Evolutionary conservation across 1,140 invertebrate genomes (phyloP).

Genomic region (Brachionus rotundiformis): DNA sequence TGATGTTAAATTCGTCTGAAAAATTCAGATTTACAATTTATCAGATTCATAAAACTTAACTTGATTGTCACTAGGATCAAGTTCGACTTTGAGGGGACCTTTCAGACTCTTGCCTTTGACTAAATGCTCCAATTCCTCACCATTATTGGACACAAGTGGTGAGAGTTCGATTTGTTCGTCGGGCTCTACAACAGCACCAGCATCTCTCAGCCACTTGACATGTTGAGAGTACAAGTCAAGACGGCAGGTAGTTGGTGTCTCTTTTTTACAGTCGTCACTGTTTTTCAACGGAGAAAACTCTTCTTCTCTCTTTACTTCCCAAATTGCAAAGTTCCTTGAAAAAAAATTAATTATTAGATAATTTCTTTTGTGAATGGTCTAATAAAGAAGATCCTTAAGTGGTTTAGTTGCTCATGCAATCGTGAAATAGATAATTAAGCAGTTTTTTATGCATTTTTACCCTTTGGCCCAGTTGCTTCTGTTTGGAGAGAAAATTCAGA

Average conservation of each 20-base stretch:
- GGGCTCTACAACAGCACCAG: conserved; percentile 15
- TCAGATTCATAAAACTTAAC: neutral
- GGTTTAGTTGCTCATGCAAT: neutral
- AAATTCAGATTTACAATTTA: neutral
- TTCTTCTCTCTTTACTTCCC: conserved; percentile 85
- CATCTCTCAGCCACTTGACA: conserved; percentile 73
- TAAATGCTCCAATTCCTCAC: conserved; percentile 65
- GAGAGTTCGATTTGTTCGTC: conserved; percentile 78
- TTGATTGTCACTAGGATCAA: neutral
- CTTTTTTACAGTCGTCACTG: conserved; percentile 72
- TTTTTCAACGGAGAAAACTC: conserved; percentile 98
- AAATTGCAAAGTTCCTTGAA: conserved; percentile 78
- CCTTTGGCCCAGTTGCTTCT: conserved; percentile 40
- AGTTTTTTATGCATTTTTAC: conserved; percentile 21
- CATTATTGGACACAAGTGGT: conserved; percentile 83
- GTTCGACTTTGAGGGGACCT: neutral
- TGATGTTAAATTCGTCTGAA: neutral
- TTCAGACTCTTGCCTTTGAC: neutral
- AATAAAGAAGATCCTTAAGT: neutral
- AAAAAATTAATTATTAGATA: conserved; percentile 48
- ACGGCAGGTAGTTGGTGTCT: conserved; percentile 83
- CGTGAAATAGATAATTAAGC: neutral
- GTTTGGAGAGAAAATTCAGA: neutral
- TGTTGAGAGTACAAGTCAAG: conserved; percentile 79
- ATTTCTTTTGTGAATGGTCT: neutral